phyloP scores from a whole-genome alignment of 2,888 invertebrate genomes.

The Thymelicus sylvestris region DNA sequence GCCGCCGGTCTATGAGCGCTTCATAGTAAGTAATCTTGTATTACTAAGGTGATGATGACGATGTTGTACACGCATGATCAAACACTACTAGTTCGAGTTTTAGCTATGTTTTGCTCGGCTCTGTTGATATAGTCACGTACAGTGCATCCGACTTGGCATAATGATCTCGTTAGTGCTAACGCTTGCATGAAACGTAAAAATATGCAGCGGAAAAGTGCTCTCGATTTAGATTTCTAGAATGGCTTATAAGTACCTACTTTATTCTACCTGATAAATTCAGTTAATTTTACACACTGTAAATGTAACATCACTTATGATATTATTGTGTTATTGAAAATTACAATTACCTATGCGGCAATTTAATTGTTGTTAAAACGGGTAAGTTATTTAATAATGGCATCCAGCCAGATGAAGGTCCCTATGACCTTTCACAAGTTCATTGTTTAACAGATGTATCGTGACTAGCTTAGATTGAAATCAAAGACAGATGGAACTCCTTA shows the following conservation, averaged over 20 bases:
- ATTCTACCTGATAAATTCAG: not conserved
- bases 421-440: too few species aligned
- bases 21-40: too few species aligned
- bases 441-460: too few species aligned
- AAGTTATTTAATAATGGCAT: too few species aligned
- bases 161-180: slow-evolving; percentile 26
- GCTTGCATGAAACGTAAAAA: slow-evolving; percentile 24
- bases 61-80: not conserved
- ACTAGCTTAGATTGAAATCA: too few species aligned
- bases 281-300: not conserved
- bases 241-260: not conserved
- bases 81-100: not conserved
- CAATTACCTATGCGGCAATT: too few species aligned
- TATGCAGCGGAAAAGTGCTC: slow-evolving; percentile 20
- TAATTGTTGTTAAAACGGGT: too few species aligned
- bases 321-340: not conserved
- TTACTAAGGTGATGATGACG: too few species aligned
- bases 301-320: not conserved
- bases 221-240: slow-evolving; percentile 4
- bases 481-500: too few species aligned
- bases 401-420: too few species aligned
- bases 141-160: slow-evolving; percentile 22
- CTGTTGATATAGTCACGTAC: slow-evolving; percentile 19
- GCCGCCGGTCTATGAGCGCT: too few species aligned
- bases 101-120: not conserved